phyloP scores from a whole-genome alignment of 2,797 vertebrate species.

The Phoebastria nigripes region DNA sequence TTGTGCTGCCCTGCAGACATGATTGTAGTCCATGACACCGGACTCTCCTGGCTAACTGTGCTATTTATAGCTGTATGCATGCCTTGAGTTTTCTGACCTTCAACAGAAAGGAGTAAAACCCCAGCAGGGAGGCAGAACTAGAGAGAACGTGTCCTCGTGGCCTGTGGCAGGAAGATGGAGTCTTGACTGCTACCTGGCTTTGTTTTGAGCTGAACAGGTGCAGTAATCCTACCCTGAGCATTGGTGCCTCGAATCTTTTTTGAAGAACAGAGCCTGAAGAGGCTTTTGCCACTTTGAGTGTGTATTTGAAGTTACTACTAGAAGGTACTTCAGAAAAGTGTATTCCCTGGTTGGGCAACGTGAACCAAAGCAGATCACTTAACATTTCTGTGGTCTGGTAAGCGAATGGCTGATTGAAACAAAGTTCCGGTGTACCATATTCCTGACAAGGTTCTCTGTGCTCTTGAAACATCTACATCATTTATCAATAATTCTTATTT shows the following conservation, averaged over 20 bases:
- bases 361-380: neutral
- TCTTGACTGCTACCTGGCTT: neutral
- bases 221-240: no score
- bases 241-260: neutral
- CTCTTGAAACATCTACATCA: neutral
- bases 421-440: neutral
- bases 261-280: neutral
- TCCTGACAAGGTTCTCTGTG: neutral
- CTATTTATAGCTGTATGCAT: accelerated
- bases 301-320: neutral
- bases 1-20: neutral
- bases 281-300: neutral
- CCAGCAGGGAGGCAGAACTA: neutral
- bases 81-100: neutral
- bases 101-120: neutral
- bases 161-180: neutral
- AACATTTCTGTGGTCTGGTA: neutral
- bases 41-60: neutral
- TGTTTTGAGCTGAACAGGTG: neutral
- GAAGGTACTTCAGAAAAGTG: neutral
- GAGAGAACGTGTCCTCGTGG: accelerated
- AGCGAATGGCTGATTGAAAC: neutral
- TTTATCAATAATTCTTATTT: neutral
- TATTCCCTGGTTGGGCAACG: accelerated
- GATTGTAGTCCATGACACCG: accelerated